These are phyloP conservation scores for Trichosurus vulpecula DNA, from an alignment of 2,797 vertebrate genomes.

Conservation along the genomic window DNA sequence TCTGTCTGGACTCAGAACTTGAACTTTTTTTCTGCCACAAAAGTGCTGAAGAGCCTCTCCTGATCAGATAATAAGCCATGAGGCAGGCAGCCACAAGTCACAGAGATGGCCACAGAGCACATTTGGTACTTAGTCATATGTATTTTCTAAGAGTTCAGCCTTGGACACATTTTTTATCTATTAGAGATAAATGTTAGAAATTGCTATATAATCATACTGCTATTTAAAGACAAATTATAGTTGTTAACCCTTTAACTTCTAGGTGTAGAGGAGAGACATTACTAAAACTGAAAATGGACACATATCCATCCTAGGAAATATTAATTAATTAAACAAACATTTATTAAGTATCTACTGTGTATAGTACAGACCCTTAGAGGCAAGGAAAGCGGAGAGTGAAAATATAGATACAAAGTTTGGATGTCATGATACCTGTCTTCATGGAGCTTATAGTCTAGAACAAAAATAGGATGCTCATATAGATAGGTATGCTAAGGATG, in stretches of 20 bases:
- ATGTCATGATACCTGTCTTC: neutral
- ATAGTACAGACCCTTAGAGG: no score
- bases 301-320: no score
- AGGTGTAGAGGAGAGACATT: neutral
- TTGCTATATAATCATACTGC: neutral
- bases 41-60: conserved; percentile 22
- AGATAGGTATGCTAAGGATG: neutral
- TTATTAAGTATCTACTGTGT: no score
- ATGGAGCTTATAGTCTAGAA: neutral
- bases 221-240: conserved; percentile 30
- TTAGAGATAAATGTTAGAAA: conserved; percentile 34
- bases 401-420: neutral
- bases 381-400: no score
- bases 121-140: neutral
- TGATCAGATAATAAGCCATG: neutral
- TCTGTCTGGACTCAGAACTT: neutral
- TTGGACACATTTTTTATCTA: conserved; percentile 49
- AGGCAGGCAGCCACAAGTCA: neutral
- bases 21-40: neutral
- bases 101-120: neutral
- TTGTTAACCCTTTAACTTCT: neutral
- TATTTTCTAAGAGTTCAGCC: neutral
- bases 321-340: no score
- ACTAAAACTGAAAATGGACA: neutral
- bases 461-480: neutral